Percentiles rank a stretch among this genome's conserved stretches.
phyloP scores from a whole-genome alignment of 1,140 invertebrate genomes.

The Pseudobourletiella spinata region DNA sequence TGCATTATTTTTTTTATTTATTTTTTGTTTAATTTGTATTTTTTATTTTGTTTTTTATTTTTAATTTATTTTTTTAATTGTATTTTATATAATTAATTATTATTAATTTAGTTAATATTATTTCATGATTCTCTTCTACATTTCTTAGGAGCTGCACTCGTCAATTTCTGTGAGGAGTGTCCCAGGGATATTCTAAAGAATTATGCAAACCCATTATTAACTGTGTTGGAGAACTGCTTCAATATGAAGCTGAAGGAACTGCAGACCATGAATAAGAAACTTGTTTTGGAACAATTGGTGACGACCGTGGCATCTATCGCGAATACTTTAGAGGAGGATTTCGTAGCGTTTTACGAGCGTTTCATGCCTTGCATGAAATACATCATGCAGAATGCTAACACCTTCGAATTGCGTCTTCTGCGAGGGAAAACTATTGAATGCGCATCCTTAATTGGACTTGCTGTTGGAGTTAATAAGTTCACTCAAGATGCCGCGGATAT shows the following conservation, averaged over 20 bases:
- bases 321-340: constrained; percentile 96
- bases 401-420: constrained; percentile 75
- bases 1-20: too few relatives aligned
- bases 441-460: constrained; percentile 94
- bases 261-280: constrained; percentile 54
- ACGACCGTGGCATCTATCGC: constrained; percentile 98
- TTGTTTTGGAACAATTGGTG: constrained; percentile 95
- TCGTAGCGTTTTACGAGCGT: constrained; percentile 62
- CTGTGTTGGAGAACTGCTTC: constrained; percentile 81
- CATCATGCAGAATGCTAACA: constrained; percentile 89
- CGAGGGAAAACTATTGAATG: constrained; percentile 97
- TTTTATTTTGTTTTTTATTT: too few relatives aligned
- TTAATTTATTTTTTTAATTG: too few relatives aligned
- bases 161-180: constrained; percentile 99
- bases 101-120: too few relatives aligned
- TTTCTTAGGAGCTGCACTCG: constrained; percentile 66
- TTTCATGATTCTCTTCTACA: too few relatives aligned
- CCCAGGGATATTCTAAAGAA: constrained; percentile 84
- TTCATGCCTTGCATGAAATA: constrained; percentile 72
- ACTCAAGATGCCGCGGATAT: constrained; percentile 86
- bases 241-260: constrained; percentile 83
- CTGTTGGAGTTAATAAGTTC: constrained; percentile 94
- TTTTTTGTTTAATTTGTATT: too few relatives aligned
- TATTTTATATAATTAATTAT: too few relatives aligned
- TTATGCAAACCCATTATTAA: constrained; percentile 85